phyloP scores from a whole-genome alignment of 2,113 vertebrate genomes.

The Corydoras maculifer region DNA sequence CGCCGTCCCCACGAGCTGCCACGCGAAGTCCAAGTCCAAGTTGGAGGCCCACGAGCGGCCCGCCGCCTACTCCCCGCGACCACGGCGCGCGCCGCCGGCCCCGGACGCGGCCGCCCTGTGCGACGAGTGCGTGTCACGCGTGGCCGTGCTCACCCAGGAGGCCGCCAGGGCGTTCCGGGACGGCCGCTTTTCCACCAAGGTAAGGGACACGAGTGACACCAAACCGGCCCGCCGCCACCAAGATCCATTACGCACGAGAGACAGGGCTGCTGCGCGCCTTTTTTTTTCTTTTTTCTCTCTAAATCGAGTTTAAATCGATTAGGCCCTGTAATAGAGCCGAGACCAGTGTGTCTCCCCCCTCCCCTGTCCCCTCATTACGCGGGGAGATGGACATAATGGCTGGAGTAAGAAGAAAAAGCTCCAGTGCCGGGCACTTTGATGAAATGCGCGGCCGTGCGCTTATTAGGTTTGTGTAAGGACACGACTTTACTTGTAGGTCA shows the following conservation, averaged over 20 bases:
- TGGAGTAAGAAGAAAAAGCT: conserved; percentile 30
- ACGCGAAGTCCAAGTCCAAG: conserved; percentile 71
- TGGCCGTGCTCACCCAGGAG: conserved; percentile 87
- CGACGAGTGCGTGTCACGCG: conserved; percentile 84
- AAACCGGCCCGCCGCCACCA: conserved; percentile 19
- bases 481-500: background rate
- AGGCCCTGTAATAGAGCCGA: conserved; percentile 28
- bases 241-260: conserved; percentile 36
- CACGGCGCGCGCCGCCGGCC: conserved; percentile 63
- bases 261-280: background rate
- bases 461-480: background rate
- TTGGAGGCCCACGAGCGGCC: conserved; percentile 74
- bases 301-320: conserved; percentile 47
- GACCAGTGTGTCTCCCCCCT: conserved; percentile 31
- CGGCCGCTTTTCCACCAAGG: conserved; percentile 20
- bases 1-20: conserved; percentile 67
- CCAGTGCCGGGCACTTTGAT: conserved; percentile 2
- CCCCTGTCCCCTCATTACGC: conserved; percentile 29
- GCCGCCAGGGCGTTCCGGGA: conserved; percentile 82
- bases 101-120: conserved; percentile 81
- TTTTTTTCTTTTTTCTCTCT: conserved; percentile 9
- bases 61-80: conserved; percentile 65
- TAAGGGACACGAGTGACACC: conserved; percentile 15
- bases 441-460: background rate
- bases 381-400: conserved; percentile 29